Evolutionary conservation across 2,113 vertebrate genomes (phyloP), one percentile per base, ranked within the genome.

Genomic region (Heptranchias perlo): DNA sequence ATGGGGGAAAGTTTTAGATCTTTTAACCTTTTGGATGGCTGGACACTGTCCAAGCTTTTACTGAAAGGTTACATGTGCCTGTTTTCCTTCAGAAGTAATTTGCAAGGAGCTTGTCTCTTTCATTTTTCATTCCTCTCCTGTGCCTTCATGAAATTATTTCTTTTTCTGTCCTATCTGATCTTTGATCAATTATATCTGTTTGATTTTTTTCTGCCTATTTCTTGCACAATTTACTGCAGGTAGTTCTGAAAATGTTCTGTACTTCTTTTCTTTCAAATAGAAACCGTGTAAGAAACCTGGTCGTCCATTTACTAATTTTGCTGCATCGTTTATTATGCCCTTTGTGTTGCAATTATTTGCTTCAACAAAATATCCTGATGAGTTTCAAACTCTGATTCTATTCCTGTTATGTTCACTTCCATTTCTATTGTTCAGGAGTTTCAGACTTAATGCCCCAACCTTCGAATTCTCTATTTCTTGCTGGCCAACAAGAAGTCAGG

Each of bases 121-220:
- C 39, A 44, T 84, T 44, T 86, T 44, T 49, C 82, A 86, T 44
- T 0, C 82, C 39, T 44, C 39, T 39, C 65, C 65, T 4, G 13
- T 86, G 82, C 3, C 82, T 16, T 86, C 44, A 21, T 47, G 14
- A 39, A 44, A 28, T 18, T 8, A 69, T 69, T 69, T 23, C 21
- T 86, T 86, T 47, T 86, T 86, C 39, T 21, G 47, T 39, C 11
- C 39, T 44, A 86, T 49, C 14, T 86, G 82, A 86, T 86, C n/a
- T 86, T 86, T 86, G n/a, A 44, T 86, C 82, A 86, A 86, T 86
- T 86, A 47, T 44, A 86, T 86, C 82, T 47, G 44, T 86, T 86
- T 86, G 82, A 86, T 86, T 86, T 86, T 86, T 86, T 44, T 86
- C 35, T 49, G 47, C 25, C 44, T 44, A 86, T 86, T 86, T 39